Evolutionary conservation across 2,888 invertebrate species (phyloP).

Genomic region (Ecdyonurus torrentis): DNA sequence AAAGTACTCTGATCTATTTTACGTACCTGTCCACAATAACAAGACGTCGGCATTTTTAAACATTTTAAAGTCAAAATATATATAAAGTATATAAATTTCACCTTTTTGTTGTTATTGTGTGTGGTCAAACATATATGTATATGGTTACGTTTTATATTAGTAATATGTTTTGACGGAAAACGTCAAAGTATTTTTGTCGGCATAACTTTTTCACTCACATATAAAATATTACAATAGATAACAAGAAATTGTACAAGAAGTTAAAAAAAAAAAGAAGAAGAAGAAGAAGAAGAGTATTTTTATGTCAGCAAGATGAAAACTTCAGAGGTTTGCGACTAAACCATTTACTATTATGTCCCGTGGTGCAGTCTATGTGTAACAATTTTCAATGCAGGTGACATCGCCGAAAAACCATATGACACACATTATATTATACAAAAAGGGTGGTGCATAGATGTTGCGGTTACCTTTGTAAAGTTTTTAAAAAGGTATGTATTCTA

Average conservation of each 20-base stretch:
- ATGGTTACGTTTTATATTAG: background rate
- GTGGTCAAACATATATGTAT: background rate
- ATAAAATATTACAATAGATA: too few relatives aligned
- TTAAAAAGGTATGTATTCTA: too few relatives aligned
- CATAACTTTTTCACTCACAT: background rate
- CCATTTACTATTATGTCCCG: background rate
- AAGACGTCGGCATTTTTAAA: too few relatives aligned
- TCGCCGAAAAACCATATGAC: background rate
- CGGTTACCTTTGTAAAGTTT: background rate
- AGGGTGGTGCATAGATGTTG: background rate
- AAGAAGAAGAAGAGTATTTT: background rate
- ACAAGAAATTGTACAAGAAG: too few relatives aligned
- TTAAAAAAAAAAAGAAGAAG: background rate
- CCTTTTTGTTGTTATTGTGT: background rate
- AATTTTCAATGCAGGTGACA: background rate
- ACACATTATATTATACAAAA: too few relatives aligned
- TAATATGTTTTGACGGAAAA: background rate
- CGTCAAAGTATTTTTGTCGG: background rate
- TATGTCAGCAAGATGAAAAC: background rate
- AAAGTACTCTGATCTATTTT: too few relatives aligned
- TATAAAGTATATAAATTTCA: too few relatives aligned
- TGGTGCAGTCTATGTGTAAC: background rate
- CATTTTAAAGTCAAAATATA: too few relatives aligned
- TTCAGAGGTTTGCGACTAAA: background rate
- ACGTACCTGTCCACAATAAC: too few relatives aligned